Evolutionary conservation across 2,888 invertebrate genomes (phyloP).

Genomic region (Ischnura elegans): DNA sequence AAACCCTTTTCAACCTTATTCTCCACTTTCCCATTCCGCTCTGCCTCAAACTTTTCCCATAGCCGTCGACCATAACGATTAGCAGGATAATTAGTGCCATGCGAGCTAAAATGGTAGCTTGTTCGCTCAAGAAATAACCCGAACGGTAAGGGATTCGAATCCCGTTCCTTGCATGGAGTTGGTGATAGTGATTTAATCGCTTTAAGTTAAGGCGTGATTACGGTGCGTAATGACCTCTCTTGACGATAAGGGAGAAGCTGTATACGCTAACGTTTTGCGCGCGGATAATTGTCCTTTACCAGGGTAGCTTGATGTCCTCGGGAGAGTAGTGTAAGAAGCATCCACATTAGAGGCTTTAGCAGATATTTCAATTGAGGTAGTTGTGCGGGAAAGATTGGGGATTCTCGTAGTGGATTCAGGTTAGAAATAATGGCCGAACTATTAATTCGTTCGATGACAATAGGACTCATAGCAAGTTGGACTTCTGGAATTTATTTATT

Average conservation of each 20-base stretch:
- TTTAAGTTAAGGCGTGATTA: not conserved
- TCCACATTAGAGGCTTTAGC: not conserved
- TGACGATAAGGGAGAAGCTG: not conserved
- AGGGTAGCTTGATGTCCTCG: not conserved
- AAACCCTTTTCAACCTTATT: not conserved
- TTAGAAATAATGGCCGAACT: no score
- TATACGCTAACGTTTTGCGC: not conserved
- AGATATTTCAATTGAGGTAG: not conserved
- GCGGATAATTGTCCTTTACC: not conserved
- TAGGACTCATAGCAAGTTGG: no score
- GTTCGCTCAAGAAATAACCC: not conserved
- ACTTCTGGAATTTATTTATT: no score
- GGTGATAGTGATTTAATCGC: not conserved
- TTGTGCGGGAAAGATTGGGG: not conserved
- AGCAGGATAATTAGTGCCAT: constrained; percentile 20
- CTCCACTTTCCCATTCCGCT: not conserved
- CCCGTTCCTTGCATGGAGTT: not conserved
- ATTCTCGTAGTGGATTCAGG: no score
- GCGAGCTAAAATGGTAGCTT: not conserved
- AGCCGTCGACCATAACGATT: constrained; percentile 9
- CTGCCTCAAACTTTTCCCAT: constrained; percentile 9
- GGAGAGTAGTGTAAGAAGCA: not conserved
- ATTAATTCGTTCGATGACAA: no score
- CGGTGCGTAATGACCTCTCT: not conserved
- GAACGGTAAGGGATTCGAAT: not conserved